Evolutionary conservation across 2,888 invertebrate species (phyloP), one percentile per base, ranked within the genome.

Genomic region (Alcis repandata): DNA sequence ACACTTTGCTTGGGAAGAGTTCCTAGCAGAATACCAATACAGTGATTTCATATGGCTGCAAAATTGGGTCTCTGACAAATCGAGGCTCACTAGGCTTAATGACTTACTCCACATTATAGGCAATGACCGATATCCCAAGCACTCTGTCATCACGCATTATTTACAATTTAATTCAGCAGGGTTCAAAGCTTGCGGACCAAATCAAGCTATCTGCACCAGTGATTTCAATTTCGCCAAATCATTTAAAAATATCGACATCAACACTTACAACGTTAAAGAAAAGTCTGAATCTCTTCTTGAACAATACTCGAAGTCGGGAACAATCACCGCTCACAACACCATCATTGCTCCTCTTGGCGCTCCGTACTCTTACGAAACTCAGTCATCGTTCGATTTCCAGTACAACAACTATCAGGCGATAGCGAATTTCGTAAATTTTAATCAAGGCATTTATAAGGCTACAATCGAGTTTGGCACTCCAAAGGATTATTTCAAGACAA

Each of bases 1-100:
- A 41, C 98, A 98, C 84, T 98, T 98, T 89, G 96, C 98, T 3
- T 98, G 99, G 96, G 99, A 99, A 81, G 96, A 98, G 79, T 97
- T 96, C 95, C 94, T 99, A 71, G 97, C 98, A 0, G 95, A 97
- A 75, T 96, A 96, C 78, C 97, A 97, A 80, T 95, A 94, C 74
- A 96, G 98, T 13, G 98, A 99, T 82, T 99, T 99, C 82, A 85
- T 96, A 38, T 99, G 99, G 99, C 86, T 96, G 2, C 99, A 99
- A 75, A 95, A 95, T 59, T 99, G 98, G 98, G 95, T 95, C 70
- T 79, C 81, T 32, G 80, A 87, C 56, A 83, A 76, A 59, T 70
- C 75, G 13, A 62, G 67, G 4, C 76, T 88, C 2, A 82, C 86
- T 1, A 59, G 61, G 6, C 79, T 92, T 0, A 92, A 92, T 63